phyloP scores from a whole-genome alignment of 2,113 vertebrate genomes.

The Spermophilus dauricus region DNA sequence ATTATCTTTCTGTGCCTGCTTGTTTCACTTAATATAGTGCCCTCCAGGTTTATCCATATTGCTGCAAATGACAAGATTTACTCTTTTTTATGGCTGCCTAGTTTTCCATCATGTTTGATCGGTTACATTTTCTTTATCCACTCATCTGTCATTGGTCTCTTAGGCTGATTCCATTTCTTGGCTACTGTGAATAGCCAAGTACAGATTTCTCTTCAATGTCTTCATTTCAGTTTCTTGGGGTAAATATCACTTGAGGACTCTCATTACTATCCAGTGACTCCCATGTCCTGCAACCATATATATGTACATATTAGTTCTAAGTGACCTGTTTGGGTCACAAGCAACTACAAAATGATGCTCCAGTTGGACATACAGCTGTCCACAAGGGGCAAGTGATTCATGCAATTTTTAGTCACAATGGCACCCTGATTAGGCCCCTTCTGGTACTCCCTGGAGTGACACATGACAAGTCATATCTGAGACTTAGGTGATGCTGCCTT shows the following conservation, averaged over 20 bases:
- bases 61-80: not conserved
- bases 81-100: too few relatives aligned
- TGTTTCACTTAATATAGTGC: not conserved
- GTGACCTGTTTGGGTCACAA: not conserved
- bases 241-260: not conserved
- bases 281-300: not conserved
- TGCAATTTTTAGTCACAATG: not conserved
- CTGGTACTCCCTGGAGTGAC: not conserved
- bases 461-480: not conserved
- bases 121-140: too few relatives aligned
- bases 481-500: not conserved
- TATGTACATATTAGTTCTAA: not conserved
- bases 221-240: not conserved
- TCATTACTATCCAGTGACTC: not conserved
- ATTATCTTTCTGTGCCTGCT: not conserved
- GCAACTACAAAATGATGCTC: not conserved
- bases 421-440: too few relatives aligned
- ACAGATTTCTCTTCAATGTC: too few relatives aligned
- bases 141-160: too few relatives aligned
- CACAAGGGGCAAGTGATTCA: not conserved
- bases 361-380: not conserved
- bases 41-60: not conserved
- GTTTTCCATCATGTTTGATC: too few relatives aligned
- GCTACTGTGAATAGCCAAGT: too few relatives aligned
- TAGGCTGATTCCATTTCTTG: too few relatives aligned